These are phyloP conservation scores for Ypsolopha sequella DNA, from an alignment of 2,888 invertebrate species.

Conservation along the genomic window DNA sequence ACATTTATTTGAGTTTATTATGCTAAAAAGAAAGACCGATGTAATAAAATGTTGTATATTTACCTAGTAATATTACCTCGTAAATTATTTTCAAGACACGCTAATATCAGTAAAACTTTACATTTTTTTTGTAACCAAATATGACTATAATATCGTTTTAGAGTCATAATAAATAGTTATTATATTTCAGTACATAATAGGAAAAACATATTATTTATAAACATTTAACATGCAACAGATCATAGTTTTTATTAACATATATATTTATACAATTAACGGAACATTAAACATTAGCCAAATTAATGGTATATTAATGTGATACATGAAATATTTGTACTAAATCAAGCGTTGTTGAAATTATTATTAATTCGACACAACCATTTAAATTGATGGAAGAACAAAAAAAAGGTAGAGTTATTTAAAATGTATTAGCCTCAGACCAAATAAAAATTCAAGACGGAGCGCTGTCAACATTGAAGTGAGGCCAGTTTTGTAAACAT, in stretches of 20 bases:
- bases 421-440: too few species aligned
- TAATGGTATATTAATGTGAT: too few species aligned
- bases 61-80: conserved; percentile 22
- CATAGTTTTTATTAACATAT: background rate
- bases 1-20: background rate
- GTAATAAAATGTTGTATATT: conserved; percentile 55
- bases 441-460: too few species aligned
- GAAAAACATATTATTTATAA: background rate
- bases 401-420: too few species aligned
- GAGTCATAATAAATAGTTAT: background rate
- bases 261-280: too few species aligned
- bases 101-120: background rate
- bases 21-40: conserved; percentile 12
- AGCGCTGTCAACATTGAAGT: too few species aligned
- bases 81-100: background rate
- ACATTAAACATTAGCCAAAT: too few species aligned
- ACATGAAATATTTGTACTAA: too few species aligned
- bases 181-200: background rate
- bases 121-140: background rate
- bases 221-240: background rate
- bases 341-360: too few species aligned
- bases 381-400: too few species aligned
- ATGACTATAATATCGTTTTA: background rate
- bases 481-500: too few species aligned
- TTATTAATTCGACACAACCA: too few species aligned